Conservation (phyloP, 2,113 vertebrate genomes). For the Saimiri boliviensis region DNA sequence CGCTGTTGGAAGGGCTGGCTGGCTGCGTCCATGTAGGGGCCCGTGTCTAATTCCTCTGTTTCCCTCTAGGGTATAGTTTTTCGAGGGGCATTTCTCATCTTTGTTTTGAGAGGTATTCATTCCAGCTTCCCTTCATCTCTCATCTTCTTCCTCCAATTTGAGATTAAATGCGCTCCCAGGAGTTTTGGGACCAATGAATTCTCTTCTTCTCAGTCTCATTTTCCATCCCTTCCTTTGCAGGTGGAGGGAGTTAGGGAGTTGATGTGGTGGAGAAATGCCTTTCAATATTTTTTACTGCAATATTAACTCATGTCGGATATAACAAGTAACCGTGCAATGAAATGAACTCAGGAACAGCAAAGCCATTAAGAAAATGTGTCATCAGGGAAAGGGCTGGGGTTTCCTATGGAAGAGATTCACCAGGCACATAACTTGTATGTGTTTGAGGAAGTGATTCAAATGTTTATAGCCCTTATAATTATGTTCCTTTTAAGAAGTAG, state of each 20-base stretch:
- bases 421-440: conserved; percentile 69
- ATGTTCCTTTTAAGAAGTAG: conserved; percentile 78
- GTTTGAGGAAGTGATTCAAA: conserved; percentile 81
- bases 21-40: fast-evolving
- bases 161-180: neutral
- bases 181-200: neutral
- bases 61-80: neutral
- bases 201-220: neutral
- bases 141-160: neutral
- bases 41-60: neutral
- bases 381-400: conserved; percentile 77
- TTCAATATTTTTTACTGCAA: conserved; percentile 75
- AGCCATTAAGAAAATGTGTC: conserved; percentile 83
- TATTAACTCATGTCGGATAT: conserved; percentile 81
- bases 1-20: fast-evolving
- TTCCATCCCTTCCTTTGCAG: conserved; percentile 10
- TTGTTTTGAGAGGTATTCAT: neutral
- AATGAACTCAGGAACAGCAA: conserved; percentile 80
- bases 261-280: neutral
- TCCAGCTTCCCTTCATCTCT: fast-evolving
- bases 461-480: conserved; percentile 83
- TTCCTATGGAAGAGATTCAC: conserved; percentile 77
- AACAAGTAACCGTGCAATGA: conserved; percentile 79
- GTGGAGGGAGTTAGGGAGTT: conserved; percentile 2
- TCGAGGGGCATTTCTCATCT: neutral